Evolutionary conservation across 2,888 invertebrate species (phyloP).

Genomic region (Orchesella flavescens): DNA sequence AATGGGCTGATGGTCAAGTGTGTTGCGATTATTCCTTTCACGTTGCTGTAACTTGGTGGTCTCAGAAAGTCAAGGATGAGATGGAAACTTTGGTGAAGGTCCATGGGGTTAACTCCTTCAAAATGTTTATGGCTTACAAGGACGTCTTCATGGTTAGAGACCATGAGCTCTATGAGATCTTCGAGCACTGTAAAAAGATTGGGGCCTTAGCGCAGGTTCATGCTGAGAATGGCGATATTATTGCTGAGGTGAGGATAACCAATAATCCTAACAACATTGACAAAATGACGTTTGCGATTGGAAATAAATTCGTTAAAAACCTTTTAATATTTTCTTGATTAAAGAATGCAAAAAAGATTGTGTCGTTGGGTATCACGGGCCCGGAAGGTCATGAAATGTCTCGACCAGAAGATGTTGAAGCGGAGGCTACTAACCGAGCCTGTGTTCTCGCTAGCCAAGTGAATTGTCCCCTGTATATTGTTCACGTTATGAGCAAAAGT

Average conservation of each 20-base stretch:
- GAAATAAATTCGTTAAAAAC: constrained; percentile 48
- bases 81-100: constrained; percentile 88
- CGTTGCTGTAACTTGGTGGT: constrained; percentile 86
- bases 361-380: constrained; percentile 87
- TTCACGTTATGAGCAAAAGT: constrained; percentile 96
- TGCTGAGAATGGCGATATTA: constrained; percentile 97
- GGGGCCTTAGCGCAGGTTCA: constrained; percentile 95
- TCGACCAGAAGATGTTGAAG: constrained; percentile 96
- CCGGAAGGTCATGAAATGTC: constrained; percentile 96
- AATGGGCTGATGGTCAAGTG: constrained; percentile 85
- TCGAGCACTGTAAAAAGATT: constrained; percentile 87
- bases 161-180: constrained; percentile 88
- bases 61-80: constrained; percentile 83
- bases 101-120: constrained; percentile 95
- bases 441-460: constrained; percentile 95
- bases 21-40: constrained; percentile 98
- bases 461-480: constrained; percentile 90
- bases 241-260: constrained; percentile 80
- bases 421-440: constrained; percentile 95
- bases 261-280: no score
- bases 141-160: constrained; percentile 92
- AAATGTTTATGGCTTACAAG: constrained; percentile 98
- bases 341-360: constrained; percentile 86
- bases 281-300: no score
- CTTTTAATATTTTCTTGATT: no score